Evolutionary conservation across 2,797 vertebrate genomes (phyloP), one percentile per base, ranked within the genome.

Genomic region (Chromobotia macracanthus): DNA sequence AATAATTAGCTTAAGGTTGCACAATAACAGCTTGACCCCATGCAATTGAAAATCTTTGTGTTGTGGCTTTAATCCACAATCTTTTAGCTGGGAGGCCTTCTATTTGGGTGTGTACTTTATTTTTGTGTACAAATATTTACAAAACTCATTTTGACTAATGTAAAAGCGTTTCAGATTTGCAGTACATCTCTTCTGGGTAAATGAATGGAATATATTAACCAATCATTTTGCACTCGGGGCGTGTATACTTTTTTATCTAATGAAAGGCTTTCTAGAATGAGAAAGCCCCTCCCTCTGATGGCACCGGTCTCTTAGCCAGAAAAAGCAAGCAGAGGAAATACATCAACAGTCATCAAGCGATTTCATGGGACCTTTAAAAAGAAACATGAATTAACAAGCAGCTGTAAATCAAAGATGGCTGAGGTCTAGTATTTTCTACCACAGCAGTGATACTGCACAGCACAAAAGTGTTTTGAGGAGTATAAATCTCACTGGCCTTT

Each of bases 1-100:
- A 28, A 13, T 28, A 23, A 75, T 81, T 77, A 81, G 66, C 66
- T 58, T 58, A 46, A 46, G 15, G 46, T 16, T 15, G 46, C 16
- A 23, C 21, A 25, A 58, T 25, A 4, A 23, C 13, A 13, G 23
- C 11, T 11, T 55, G 1, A 55, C 55, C 10, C 19, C 3, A 23
- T 56, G 9, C 21, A 56, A 23, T 56, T 19, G 35, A 56, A 21
- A 56, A 56, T 21, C 19, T 56, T 19, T 12, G 53, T 9, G 35
- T 38, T 38, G 35, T 38, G 35, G 19, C 55, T 23, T 23, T 15
- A 25, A 58, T 58, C 1, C 56, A 12, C 3, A 23, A 4, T 12
- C 23, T 50, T 3, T 56, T 56, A 5, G 21, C 41, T 23, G 55
- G 18, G 48, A 16, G 16, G 16, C 5, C 4, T 18, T 16, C 13